phyloP scores from a whole-genome alignment of 2,797 vertebrate genomes.

The Myotis findleyi region DNA sequence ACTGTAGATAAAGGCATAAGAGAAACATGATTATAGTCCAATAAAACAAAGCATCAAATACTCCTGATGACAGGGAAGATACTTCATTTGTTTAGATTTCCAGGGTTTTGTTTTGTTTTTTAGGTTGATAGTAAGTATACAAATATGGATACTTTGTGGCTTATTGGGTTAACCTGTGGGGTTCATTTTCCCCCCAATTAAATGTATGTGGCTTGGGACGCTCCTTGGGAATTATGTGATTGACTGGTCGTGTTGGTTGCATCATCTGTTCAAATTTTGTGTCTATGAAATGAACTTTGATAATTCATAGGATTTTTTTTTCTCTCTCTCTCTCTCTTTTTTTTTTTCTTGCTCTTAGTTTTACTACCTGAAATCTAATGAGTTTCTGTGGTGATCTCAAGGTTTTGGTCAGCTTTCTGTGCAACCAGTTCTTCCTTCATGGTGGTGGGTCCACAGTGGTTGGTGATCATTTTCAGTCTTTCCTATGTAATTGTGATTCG shows the following conservation, averaged over 20 bases:
- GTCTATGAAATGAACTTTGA: slow-evolving; percentile 64
- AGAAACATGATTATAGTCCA: neutral
- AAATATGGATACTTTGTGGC: slow-evolving; percentile 74
- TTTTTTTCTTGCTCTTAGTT: slow-evolving; percentile 87
- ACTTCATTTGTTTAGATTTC: slow-evolving; percentile 50
- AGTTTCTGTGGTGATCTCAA: slow-evolving; percentile 86
- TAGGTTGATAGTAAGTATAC: slow-evolving; percentile 52
- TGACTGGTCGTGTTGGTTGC: neutral
- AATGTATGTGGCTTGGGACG: neutral
- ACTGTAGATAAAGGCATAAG: slow-evolving; percentile 12
- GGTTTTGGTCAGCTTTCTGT: slow-evolving; percentile 75
- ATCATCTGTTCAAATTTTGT: slow-evolving; percentile 70
- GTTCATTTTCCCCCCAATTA: slow-evolving; percentile 39
- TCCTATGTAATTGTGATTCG: slow-evolving; percentile 71
- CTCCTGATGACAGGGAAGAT: neutral
- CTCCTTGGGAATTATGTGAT: slow-evolving; percentile 12
- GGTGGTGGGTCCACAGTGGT: slow-evolving; percentile 87
- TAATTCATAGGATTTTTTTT: slow-evolving; percentile 82
- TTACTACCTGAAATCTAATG: slow-evolving; percentile 88
- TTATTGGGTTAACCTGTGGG: slow-evolving; percentile 47
- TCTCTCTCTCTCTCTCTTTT: slow-evolving; percentile 68
- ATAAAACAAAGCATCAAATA: slow-evolving; percentile 19
- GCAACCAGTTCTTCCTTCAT: slow-evolving; percentile 81
- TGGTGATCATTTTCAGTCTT: slow-evolving; percentile 84
- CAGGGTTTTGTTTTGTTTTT: neutral